Evolutionary conservation across 1,140 invertebrate species (phyloP), one percentile per base, ranked within the genome.

Genomic region (Drosophila elegans): DNA sequence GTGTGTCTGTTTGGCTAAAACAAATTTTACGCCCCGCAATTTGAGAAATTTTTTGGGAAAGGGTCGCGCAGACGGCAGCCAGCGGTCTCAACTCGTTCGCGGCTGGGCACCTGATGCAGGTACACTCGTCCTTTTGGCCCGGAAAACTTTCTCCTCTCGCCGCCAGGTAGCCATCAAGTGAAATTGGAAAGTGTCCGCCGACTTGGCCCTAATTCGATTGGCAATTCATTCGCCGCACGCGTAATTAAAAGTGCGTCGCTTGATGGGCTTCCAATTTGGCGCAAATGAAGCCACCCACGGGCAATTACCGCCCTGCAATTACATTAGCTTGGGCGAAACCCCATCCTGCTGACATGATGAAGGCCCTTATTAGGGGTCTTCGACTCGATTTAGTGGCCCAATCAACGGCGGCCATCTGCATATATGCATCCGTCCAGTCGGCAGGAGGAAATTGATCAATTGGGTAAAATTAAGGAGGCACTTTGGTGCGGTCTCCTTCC

Each of bases 391-490:
- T 64, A 51, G 77, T 61, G 77, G 57, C 41, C 63, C 84, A 88
- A 84, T 89, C 85, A 80, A 69, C 63, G 46, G 36, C 45, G 56
- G 54, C 32, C 44, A 84, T 89, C 80, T 89, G 84, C 84, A 89
- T 84, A 89, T 77, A 84, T 77, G 84, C 73, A 69, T 56, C 54
- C 21, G 11, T 29, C n/a, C 6, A 11, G 36, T 11, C 36, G 45
- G 72, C 29, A 55, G 27, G 41, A 41, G 69, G 13, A 77, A 89
- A 88, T 88, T 88, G 84, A 84, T 89, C 84, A 84, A 80, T 88
- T 84, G 84, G 85, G 84, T 67, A 71, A 84, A 83, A 89, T 88
- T 88, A 89, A 78, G 80, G 62, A 61, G 63, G 44, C 78, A 71
- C 82, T 86, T 69, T 57, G 45, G 49, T 55, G 49, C 39, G 3